Evolutionary conservation across 2,113 vertebrate species (phyloP), one percentile per base, ranked within the genome.

Genomic region (Heliornis fulica): DNA sequence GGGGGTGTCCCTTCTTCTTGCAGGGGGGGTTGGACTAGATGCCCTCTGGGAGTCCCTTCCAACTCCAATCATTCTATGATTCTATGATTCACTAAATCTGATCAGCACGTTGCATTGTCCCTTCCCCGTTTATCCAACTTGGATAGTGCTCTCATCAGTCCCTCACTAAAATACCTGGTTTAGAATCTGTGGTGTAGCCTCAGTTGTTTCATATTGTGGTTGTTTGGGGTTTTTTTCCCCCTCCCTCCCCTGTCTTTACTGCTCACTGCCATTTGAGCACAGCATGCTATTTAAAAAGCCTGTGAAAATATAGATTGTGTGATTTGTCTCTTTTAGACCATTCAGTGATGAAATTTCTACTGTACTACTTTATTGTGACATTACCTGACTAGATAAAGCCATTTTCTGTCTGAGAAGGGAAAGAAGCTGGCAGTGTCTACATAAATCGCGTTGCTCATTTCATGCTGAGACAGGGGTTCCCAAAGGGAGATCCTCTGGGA

Each of bases 381-480:
- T 92, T 96, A 91, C 93, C 91, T 97, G 96, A 95, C 94, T 96
- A 95, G 96, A 95, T 90, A 94, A 94, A 97, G 92, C 90, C 95
- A 88, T 97, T 96, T 96, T 86, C 66, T 94, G 59, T 96, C 94
- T 94, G 87, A 96, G 95, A 92, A 82, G 72, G 88, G 92, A 90
- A 43, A 95, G 81, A 75, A 96, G 78, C 90, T 96, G 87, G 87
- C 84, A 69, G 60, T 76, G 92, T 83, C 94, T 97, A 60, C 89
- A 97, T 94, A 97, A 97, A 97, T 97, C 16, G 5, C 83, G 32
- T 87, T 97, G 40, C 68, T 90, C 87, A 86, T 98, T 97, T 97
- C 89, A 92, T 96, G 92, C 93, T 11, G 94, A 98, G 97, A 98
- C 98, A 97, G 92, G 92, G 95, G 95, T 95, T 97, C 98, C 97